These are phyloP conservation scores for Luehdorfia chinensis DNA, from an alignment of 1,140 invertebrate species.

Conservation along the genomic window DNA sequence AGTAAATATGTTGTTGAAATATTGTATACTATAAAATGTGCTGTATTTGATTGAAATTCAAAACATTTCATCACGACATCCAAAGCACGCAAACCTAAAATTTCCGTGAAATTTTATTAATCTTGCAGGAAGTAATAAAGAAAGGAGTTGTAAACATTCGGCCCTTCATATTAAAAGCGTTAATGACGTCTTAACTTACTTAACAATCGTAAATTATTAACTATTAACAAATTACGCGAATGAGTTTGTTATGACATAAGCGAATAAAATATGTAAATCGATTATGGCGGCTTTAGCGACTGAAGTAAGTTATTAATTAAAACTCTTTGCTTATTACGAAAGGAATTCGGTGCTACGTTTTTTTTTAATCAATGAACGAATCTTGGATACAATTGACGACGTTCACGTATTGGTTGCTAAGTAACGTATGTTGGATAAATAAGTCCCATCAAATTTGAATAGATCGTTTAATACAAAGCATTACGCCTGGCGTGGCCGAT, in stretches of 20 bases:
- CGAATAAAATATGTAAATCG: neutral
- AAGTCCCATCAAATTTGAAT: conserved; percentile 5
- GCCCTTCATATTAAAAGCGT: conserved; percentile 9
- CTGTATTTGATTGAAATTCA: too few species aligned
- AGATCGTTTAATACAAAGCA: conserved; percentile 13
- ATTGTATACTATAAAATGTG: too few species aligned
- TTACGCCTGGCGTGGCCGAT: conserved; percentile 18
- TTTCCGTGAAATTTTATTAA: conserved; percentile 10
- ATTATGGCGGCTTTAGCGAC: too few species aligned
- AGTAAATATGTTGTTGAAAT: too few species aligned
- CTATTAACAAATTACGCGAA: conserved; percentile 6
- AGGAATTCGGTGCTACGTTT: too few species aligned
- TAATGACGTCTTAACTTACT: conserved; percentile 8
- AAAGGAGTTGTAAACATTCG: neutral
- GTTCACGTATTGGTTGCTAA: too few species aligned
- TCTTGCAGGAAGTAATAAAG: conserved; percentile 12
- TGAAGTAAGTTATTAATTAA: too few species aligned
- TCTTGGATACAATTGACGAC: too few species aligned
- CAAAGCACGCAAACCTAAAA: conserved; percentile 4
- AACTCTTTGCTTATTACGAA: too few species aligned
- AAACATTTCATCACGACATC: neutral
- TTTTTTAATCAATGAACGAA: too few species aligned
- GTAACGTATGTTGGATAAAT: too few species aligned
- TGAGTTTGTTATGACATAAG: neutral
- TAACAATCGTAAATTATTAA: conserved; percentile 8